Evolutionary conservation across 2,797 vertebrate genomes (phyloP).

Genomic region (Lepilemur septentrionalis): DNA sequence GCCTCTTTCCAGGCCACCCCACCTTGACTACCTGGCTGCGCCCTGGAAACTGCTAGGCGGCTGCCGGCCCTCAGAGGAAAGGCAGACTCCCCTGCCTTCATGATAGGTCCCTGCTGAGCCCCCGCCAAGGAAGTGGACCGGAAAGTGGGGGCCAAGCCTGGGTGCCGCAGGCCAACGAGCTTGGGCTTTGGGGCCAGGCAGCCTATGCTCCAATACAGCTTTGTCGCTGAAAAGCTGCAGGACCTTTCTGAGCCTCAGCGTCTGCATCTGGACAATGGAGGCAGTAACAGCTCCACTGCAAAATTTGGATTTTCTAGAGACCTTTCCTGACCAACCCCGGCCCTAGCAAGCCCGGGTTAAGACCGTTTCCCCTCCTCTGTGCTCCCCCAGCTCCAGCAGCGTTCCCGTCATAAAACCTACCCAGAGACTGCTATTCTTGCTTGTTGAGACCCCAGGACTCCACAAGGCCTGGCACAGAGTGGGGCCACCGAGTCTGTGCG

Average conservation of each 20-base stretch:
- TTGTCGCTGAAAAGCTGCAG: neutral
- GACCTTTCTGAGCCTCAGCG: neutral
- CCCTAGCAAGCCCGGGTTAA: neutral
- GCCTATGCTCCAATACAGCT: neutral
- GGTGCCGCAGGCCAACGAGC: neutral
- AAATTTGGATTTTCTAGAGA: neutral
- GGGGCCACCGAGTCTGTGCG: rapidly evolving
- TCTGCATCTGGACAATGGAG: neutral
- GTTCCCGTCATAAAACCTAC: neutral
- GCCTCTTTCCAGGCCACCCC: neutral
- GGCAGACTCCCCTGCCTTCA: neutral
- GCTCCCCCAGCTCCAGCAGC: neutral
- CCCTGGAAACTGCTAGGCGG: neutral
- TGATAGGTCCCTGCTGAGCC: neutral
- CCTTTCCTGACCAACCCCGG: neutral
- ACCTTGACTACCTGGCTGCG: neutral
- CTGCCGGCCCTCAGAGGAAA: neutral
- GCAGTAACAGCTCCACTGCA: neutral
- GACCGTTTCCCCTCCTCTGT: neutral
- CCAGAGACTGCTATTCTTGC: neutral
- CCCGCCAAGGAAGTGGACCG: neutral
- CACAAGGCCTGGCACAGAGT: neutral
- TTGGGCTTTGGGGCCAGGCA: neutral
- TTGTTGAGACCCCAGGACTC: rapidly evolving
- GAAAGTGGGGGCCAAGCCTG: neutral